Evolutionary conservation across 2,888 invertebrate species (phyloP).

Genomic region (Ditula angustiorana): DNA sequence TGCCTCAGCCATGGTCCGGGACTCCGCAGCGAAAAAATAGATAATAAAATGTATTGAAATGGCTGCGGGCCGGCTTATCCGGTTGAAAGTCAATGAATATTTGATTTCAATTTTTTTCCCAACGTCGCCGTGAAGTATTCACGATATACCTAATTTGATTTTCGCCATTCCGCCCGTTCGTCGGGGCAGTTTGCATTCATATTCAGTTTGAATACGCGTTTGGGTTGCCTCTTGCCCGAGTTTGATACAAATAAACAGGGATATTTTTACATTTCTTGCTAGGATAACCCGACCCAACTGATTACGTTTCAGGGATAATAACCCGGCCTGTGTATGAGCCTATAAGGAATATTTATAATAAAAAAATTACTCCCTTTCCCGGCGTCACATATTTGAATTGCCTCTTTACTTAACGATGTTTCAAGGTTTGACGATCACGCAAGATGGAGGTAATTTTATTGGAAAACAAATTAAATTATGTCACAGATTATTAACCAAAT

Average conservation of each 20-base stretch:
- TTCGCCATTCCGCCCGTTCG: constrained; percentile 83
- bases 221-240: constrained; percentile 80
- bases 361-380: constrained; percentile 58
- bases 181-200: constrained; percentile 84
- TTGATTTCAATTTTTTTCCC: constrained; percentile 86
- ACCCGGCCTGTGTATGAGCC: constrained; percentile 53
- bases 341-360: constrained; percentile 69
- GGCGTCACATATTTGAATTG: constrained; percentile 36
- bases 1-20: constrained; percentile 53
- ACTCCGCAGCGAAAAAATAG: constrained; percentile 75
- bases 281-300: constrained; percentile 82
- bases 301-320: constrained; percentile 81
- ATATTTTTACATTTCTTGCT: constrained; percentile 83
- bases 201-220: constrained; percentile 84
- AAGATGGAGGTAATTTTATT: constrained; percentile 18
- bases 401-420: constrained; percentile 31
- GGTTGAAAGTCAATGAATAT: constrained; percentile 85
- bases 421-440: constrained; percentile 22
- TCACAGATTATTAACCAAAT: constrained; percentile 25
- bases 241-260: constrained; percentile 85
- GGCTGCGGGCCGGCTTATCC: constrained; percentile 84
- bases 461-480: constrained; percentile 20
- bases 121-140: constrained; percentile 85
- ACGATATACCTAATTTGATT: constrained; percentile 86
- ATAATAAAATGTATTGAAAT: constrained; percentile 86